Evolutionary conservation across 2,797 vertebrate species (phyloP), one percentile per base, ranked within the genome.

Genomic region (Eulemur coronatus): DNA sequence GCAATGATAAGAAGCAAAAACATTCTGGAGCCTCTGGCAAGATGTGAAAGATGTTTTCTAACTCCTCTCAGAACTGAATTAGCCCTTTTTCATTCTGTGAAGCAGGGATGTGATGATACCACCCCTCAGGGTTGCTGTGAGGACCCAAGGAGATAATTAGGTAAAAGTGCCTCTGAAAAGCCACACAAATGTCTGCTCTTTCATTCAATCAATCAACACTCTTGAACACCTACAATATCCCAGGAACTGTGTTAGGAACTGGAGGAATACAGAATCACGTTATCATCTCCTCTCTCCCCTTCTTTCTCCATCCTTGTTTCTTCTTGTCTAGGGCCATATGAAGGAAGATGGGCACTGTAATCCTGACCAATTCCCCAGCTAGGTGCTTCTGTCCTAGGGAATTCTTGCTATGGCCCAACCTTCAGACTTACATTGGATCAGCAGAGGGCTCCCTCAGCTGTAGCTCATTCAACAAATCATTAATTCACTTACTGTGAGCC

Each of bases 21-120:
- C 61, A 89, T 91, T 90, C 55, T 65, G 46, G 79, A 73, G 55
- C 63, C 70, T 73, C 73, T 86, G 67, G 55, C n/a, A 86, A 93
- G 89, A 84, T 26, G 26, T 33, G 43, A 76, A 79, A 63, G 73
- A 76, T 89, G 30, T 69, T 97, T 92, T 78, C 88, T 88, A 46
- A 72, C 57, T 86, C 50, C 61, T 89, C 76, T 87, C 76, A 24
- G 35, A 48, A 70, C 70, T 35, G 8, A 52, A 82, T 50, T 50
- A 89, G 33, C 26, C 59, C 52, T 92, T 50, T 93, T 80, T 94
- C 50, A 26, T 69, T 30, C 78, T 38, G 38, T 78, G 48, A 82
- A 70, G 41, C 78, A 85, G 46, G 65, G 52, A 84, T 67, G 33
- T 28, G 26, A 87, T 38, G 33, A 35, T 7, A 50, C 4, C 65